Evolutionary conservation across 2,113 vertebrate genomes (phyloP).

Genomic region (Setophaga kirtlandii): DNA sequence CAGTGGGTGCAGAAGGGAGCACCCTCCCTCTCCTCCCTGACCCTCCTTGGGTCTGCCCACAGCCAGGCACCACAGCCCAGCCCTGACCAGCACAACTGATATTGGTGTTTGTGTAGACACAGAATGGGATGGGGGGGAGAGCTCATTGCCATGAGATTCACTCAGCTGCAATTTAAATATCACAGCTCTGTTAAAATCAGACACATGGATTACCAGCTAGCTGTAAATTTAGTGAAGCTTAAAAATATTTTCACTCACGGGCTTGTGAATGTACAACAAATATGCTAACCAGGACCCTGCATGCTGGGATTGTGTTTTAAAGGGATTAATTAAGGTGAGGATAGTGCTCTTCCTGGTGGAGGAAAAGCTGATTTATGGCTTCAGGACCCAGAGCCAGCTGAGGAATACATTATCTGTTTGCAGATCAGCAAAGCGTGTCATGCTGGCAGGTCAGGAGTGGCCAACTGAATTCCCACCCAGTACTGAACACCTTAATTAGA

Average conservation of each 20-base stretch:
- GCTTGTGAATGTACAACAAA: neutral
- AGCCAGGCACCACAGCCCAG: fast-evolving
- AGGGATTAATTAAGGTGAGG: constrained; percentile 2
- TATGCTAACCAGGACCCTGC: neutral
- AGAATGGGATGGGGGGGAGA: neutral
- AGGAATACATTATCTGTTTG: neutral
- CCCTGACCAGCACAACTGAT: neutral
- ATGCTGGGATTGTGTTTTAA: neutral
- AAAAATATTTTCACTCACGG: neutral
- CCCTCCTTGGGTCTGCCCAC: too few relatives aligned
- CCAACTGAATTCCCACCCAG: neutral
- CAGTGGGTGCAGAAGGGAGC: neutral
- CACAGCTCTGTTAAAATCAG: neutral
- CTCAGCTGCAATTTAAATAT: neutral
- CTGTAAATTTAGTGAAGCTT: neutral
- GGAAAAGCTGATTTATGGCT: neutral
- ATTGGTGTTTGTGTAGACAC: fast-evolving
- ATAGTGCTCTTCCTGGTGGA: fast-evolving
- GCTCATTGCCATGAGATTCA: fast-evolving
- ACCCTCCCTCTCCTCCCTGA: neutral
- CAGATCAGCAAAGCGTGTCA: neutral
- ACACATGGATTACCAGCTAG: neutral
- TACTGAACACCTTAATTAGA: constrained; percentile 1
- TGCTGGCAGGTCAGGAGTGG: neutral
- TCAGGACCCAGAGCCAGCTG: neutral